Percentiles rank a stretch among this genome's conserved stretches.
Evolutionary conservation across 2,797 vertebrate genomes (phyloP).

Genomic region (Champsocephalus gunnari): DNA sequence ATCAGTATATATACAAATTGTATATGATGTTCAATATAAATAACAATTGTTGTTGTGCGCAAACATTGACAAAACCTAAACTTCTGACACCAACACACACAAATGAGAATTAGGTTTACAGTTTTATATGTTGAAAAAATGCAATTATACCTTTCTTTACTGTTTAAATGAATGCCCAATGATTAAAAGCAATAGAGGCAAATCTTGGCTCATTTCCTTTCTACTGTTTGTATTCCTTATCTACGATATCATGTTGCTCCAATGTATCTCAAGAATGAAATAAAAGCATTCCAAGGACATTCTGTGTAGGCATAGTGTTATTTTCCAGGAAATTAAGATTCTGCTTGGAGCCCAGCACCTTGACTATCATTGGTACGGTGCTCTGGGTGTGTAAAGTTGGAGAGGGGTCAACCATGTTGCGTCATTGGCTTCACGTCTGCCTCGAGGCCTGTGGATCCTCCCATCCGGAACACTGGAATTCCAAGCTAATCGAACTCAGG

Average conservation of each 20-base stretch:
- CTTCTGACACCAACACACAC: slow-evolving; percentile 6
- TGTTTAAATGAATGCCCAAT: slow-evolving; percentile 15
- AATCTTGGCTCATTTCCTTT: slow-evolving; percentile 22
- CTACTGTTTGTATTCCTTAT: slow-evolving; percentile 17
- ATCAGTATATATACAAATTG: neutral
- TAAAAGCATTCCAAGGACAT: slow-evolving; percentile 50
- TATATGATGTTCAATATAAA: slow-evolving; percentile 4
- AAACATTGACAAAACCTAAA: slow-evolving; percentile 9
- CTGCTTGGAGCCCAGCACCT: slow-evolving; percentile 53
- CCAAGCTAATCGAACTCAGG: slow-evolving; percentile 81
- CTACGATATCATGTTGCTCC: neutral
- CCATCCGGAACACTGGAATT: slow-evolving; percentile 78
- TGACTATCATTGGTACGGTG: slow-evolving; percentile 56
- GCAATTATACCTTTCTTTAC: slow-evolving; percentile 14
- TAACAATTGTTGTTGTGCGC: slow-evolving; percentile 1
- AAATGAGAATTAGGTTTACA: slow-evolving; percentile 10
- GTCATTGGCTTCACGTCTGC: slow-evolving; percentile 59
- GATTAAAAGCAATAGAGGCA: slow-evolving; percentile 33
- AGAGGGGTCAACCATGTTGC: slow-evolving; percentile 33
- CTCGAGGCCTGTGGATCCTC: slow-evolving; percentile 69
- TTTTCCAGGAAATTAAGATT: slow-evolving; percentile 44
- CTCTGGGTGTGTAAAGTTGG: slow-evolving; percentile 39
- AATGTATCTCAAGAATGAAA: slow-evolving; percentile 40
- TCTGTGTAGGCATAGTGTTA: slow-evolving; percentile 18
- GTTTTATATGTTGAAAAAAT: slow-evolving; percentile 23